A percentile compares a stretch with the other conserved stretches of the same genome.
phyloP scores from a whole-genome alignment of 2,888 invertebrate genomes.

The Sthenelais limicola region DNA sequence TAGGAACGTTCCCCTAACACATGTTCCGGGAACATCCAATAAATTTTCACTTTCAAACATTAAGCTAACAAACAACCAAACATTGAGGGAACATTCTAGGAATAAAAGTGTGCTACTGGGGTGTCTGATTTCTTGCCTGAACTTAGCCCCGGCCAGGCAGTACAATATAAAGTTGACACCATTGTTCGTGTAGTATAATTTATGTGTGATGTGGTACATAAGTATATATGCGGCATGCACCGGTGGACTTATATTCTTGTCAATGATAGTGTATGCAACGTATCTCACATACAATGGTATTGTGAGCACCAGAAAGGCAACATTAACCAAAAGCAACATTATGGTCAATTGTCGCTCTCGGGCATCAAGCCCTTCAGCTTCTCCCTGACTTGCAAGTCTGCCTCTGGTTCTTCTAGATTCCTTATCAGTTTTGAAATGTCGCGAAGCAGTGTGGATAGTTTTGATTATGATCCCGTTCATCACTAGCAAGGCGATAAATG shows the following conservation, averaged over 20 bases:
- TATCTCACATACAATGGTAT: constrained; percentile 8
- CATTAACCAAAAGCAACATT: constrained; percentile 16
- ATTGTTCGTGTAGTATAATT: constrained; percentile 8
- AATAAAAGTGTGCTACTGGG: too few relatives aligned
- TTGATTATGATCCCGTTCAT: constrained; percentile 17
- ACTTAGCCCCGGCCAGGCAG: constrained; percentile 22
- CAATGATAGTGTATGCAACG: neutral
- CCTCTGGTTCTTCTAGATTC: neutral
- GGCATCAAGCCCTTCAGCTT: neutral
- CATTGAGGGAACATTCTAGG: too few relatives aligned
- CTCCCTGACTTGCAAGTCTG: neutral
- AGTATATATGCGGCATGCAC: constrained; percentile 2
- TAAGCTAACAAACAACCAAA: too few relatives aligned
- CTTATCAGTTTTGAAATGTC: too few relatives aligned
- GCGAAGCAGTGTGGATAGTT: too few relatives aligned
- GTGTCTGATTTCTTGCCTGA: neutral
- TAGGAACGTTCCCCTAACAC: too few relatives aligned
- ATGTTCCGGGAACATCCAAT: too few relatives aligned
- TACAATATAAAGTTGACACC: constrained; percentile 25
- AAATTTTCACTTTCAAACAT: too few relatives aligned
- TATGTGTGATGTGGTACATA: neutral
- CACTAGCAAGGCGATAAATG: constrained; percentile 2
- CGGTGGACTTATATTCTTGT: neutral
- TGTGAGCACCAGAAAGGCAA: constrained; percentile 18
- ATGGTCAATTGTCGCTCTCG: constrained; percentile 1